phyloP scores from a whole-genome alignment of 2,113 vertebrate genomes.

The Hymenochirus boettgeri region DNA sequence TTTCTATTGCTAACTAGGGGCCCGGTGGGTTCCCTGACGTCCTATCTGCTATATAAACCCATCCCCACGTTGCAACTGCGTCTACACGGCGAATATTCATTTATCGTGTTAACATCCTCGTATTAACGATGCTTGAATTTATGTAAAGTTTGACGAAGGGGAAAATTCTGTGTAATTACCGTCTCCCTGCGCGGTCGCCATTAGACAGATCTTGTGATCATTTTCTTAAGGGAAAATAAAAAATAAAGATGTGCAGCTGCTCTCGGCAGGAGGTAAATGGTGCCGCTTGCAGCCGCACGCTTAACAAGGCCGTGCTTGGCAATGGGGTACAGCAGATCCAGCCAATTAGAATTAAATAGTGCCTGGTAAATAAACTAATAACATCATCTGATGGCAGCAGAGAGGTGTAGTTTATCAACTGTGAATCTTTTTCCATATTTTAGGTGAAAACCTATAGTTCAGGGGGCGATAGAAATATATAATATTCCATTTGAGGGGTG shows the following conservation, averaged over 20 bases:
- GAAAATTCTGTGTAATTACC: background rate
- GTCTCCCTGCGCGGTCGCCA: background rate
- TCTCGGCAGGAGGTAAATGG: background rate
- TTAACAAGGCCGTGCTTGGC: background rate
- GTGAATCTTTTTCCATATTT: too few species aligned
- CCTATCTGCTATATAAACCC: too few species aligned
- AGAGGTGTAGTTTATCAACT: too few species aligned
- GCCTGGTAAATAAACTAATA: background rate
- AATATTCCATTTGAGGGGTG: too few species aligned
- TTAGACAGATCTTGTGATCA: background rate
- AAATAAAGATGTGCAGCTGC: background rate
- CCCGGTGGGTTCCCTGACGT: too few species aligned
- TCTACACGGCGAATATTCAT: too few species aligned
- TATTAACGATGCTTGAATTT: background rate
- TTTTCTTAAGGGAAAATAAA: background rate
- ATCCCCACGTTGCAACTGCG: too few species aligned
- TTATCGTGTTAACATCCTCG: background rate
- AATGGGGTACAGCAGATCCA: background rate
- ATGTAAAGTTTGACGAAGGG: background rate
- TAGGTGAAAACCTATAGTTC: too few species aligned
- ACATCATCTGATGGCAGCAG: too few species aligned
- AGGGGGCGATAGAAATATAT: too few species aligned
- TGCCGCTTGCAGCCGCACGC: background rate
- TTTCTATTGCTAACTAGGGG: too few species aligned
- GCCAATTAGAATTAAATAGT: background rate